A percentile compares a stretch with the other conserved stretches of the same genome.
Conservation (phyloP, 2,888 invertebrate genomes). For the Venusia cambrica region DNA sequence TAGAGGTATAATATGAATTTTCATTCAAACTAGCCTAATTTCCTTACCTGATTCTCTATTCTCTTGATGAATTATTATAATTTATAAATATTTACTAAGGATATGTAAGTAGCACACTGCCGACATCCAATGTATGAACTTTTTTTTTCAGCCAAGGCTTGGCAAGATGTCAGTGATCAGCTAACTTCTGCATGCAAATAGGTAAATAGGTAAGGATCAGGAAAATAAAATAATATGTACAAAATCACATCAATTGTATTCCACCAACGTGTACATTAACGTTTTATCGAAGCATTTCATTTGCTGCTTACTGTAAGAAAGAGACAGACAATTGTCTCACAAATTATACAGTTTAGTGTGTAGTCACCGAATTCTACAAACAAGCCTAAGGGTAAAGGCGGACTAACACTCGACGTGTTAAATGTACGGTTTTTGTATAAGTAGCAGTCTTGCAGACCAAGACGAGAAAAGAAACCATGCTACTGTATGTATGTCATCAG, state of each 20-base stretch:
- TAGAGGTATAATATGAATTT: too few relatives aligned
- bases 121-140: too few relatives aligned
- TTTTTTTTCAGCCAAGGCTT: too few relatives aligned
- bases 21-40: too few relatives aligned
- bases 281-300: conserved; percentile 76
- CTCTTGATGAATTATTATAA: too few relatives aligned
- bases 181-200: too few relatives aligned
- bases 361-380: conserved; percentile 58
- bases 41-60: too few relatives aligned
- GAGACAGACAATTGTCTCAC: conserved; percentile 56
- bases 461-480: too few relatives aligned
- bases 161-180: too few relatives aligned
- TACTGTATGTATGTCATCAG: too few relatives aligned
- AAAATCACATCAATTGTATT: conserved; percentile 82
- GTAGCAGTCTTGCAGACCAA: conserved; percentile 23
- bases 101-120: too few relatives aligned
- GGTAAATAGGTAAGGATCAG: conserved; percentile 9
- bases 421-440: conserved; percentile 41
- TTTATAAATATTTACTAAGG: too few relatives aligned
- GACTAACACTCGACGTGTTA: conserved; percentile 63
- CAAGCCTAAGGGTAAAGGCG: conserved; percentile 75
- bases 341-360: conserved; percentile 56
- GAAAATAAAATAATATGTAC: conserved; percentile 61
- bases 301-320: conserved; percentile 72
- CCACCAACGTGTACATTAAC: conserved; percentile 79